Conservation (phyloP, 2,888 invertebrate species). For the Drosophila merina region DNA sequence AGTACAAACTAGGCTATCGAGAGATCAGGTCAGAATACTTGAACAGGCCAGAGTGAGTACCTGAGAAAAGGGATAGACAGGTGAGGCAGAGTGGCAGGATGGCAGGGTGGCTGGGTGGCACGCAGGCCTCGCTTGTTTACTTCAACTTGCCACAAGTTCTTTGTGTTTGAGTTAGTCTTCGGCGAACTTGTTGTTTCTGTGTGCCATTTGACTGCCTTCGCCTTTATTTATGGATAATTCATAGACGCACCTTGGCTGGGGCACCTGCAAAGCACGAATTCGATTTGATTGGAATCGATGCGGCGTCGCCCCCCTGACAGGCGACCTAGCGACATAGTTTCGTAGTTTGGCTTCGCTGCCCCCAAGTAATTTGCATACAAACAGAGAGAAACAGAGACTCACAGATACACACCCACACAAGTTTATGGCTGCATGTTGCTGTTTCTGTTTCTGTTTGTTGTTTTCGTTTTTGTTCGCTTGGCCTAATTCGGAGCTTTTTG, state of each 20-base stretch:
- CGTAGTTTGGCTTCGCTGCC: conserved; percentile 55
- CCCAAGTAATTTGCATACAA: conserved; percentile 70
- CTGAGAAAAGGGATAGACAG: not conserved
- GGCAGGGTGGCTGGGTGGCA: no score
- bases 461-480: conserved; percentile 55
- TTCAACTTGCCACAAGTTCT: conserved; percentile 48
- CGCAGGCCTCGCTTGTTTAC: conserved; percentile 56
- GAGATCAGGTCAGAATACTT: conserved; percentile 24
- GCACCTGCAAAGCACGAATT: conserved; percentile 48
- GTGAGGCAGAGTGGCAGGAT: no score
- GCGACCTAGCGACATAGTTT: conserved; percentile 75
- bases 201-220: conserved; percentile 56
- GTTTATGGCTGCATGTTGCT: conserved; percentile 38
- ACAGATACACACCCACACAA: conserved; percentile 32
- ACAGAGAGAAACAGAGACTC: conserved; percentile 16
- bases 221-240: conserved; percentile 62
- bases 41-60: conserved; percentile 8
- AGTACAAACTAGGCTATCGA: conserved; percentile 16
- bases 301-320: conserved; percentile 39
- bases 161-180: conserved; percentile 40
- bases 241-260: conserved; percentile 64
- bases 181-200: conserved; percentile 30
- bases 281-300: conserved; percentile 49
- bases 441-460: conserved; percentile 11
- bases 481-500: conserved; percentile 78